phyloP scores from a whole-genome alignment of 2,888 invertebrate genomes.

The Zygothrica quintamaculata region DNA sequence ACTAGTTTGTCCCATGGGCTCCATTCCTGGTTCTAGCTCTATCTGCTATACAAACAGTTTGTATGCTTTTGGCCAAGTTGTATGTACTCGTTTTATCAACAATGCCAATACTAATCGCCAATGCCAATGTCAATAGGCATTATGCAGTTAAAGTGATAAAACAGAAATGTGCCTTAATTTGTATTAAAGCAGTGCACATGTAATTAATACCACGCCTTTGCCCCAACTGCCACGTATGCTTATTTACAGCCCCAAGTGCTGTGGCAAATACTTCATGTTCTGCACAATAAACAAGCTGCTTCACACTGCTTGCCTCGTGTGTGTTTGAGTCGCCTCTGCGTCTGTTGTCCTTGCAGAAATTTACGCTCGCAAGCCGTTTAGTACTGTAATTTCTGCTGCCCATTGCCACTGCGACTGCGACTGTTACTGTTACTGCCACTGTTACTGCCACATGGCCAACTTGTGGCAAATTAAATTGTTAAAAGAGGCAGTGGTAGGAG shows the following conservation, averaged over 20 bases:
- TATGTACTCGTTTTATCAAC: constrained; percentile 55
- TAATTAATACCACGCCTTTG: constrained; percentile 62
- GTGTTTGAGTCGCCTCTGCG: constrained; percentile 14
- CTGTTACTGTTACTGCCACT: constrained; percentile 6
- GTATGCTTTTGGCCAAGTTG: constrained; percentile 44
- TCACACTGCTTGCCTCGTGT: constrained; percentile 10
- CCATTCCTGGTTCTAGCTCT: constrained; percentile 42
- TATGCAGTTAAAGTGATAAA: constrained; percentile 64
- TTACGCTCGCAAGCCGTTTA: constrained; percentile 57
- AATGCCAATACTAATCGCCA: constrained; percentile 38
- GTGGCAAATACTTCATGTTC: constrained; percentile 58
- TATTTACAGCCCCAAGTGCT: constrained; percentile 57
- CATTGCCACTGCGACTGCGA: constrained; percentile 26
- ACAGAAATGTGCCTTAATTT: constrained; percentile 60
- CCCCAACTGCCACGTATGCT: constrained; percentile 45
- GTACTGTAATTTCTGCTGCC: constrained; percentile 58
- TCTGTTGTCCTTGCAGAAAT: constrained; percentile 55
- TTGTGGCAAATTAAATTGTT: constrained; percentile 75
- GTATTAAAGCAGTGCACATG: constrained; percentile 62
- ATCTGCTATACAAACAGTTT: constrained; percentile 42
- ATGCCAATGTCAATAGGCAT: too few relatives aligned
- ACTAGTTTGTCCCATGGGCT: constrained; percentile 53
- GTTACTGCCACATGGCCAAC: constrained; percentile 29
- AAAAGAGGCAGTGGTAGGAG: constrained; percentile 37
- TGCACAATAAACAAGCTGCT: constrained; percentile 55